phyloP scores from a whole-genome alignment of 2,113 vertebrate genomes.

The Hemicordylus capensis region DNA sequence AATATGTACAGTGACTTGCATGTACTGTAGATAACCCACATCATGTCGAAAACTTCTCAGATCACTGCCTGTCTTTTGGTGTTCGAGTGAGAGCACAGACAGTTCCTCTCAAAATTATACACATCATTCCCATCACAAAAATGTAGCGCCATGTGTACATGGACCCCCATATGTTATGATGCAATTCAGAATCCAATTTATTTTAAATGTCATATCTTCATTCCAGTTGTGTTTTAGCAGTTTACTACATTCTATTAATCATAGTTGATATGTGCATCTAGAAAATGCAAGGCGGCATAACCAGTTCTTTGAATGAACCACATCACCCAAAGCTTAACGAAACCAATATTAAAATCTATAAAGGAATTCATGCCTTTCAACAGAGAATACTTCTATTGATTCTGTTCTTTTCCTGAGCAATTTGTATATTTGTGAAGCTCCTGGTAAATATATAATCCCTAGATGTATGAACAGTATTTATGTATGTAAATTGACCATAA shows the following conservation, averaged over 20 bases:
- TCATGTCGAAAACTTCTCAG: neutral
- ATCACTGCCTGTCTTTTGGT: neutral
- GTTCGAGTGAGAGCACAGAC: neutral
- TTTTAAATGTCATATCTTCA: slow-evolving; percentile 59
- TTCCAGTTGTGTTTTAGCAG: slow-evolving; percentile 54
- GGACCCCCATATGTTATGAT: too few species aligned
- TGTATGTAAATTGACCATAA: neutral
- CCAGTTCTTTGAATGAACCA: slow-evolving; percentile 63
- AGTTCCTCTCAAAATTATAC: neutral
- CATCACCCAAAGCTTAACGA: slow-evolving; percentile 55
- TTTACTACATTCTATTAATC: slow-evolving; percentile 55
- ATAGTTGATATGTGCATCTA: slow-evolving; percentile 62
- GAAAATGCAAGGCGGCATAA: slow-evolving; percentile 67
- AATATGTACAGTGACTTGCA: neutral
- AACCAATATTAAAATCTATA: neutral
- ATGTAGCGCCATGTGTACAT: too few species aligned
- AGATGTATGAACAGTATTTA: slow-evolving; percentile 41
- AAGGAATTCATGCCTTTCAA: slow-evolving; percentile 60
- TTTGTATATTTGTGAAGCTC: slow-evolving; percentile 31
- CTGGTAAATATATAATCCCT: slow-evolving; percentile 51
- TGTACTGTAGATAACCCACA: neutral
- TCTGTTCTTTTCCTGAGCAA: slow-evolving; percentile 49
- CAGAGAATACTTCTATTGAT: slow-evolving; percentile 29
- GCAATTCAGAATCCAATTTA: slow-evolving; percentile 48
- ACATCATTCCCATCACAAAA: neutral